These are phyloP conservation scores for Rhyzopertha dominica DNA, from an alignment of 1,140 invertebrate species.

Conservation along the genomic window DNA sequence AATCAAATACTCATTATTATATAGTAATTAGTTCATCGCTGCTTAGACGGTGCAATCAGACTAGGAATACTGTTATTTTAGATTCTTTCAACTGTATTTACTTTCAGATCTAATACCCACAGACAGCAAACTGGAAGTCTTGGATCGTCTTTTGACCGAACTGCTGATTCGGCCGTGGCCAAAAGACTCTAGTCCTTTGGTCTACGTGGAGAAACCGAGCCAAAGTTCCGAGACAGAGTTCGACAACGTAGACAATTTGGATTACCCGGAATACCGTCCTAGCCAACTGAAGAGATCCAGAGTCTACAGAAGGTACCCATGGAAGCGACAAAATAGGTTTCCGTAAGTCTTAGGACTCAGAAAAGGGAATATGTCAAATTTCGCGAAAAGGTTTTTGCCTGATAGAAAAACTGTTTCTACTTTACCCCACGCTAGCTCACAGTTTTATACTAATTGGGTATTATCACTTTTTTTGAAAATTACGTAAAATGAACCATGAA, in stretches of 20 bases:
- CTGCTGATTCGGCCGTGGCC: constrained; percentile 35
- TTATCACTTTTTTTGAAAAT: background rate
- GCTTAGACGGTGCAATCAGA: no score
- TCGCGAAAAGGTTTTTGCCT: constrained; percentile 1
- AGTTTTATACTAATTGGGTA: background rate
- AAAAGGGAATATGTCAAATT: background rate
- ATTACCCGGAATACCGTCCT: constrained; percentile 10
- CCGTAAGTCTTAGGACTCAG: constrained; percentile 25
- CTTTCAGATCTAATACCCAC: no score
- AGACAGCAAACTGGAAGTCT: constrained; percentile 23
- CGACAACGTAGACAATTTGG: constrained; percentile 13
- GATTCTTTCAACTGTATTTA: no score
- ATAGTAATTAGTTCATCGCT: no score
- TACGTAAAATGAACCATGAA: background rate
- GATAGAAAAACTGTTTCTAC: no score
- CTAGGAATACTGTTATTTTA: no score
- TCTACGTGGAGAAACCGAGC: constrained; percentile 46
- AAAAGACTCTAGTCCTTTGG: constrained; percentile 38
- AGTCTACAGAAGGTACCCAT: constrained; percentile 57
- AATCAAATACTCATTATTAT: no score
- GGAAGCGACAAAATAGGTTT: constrained; percentile 55
- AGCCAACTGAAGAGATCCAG: constrained; percentile 49
- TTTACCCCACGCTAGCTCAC: background rate
- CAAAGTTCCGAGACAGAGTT: constrained; percentile 20
- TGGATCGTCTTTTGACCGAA: constrained; percentile 26